Evolutionary conservation across 2,113 vertebrate genomes (phyloP), one percentile per base, ranked within the genome.

Genomic region (Desmodus rotundus): DNA sequence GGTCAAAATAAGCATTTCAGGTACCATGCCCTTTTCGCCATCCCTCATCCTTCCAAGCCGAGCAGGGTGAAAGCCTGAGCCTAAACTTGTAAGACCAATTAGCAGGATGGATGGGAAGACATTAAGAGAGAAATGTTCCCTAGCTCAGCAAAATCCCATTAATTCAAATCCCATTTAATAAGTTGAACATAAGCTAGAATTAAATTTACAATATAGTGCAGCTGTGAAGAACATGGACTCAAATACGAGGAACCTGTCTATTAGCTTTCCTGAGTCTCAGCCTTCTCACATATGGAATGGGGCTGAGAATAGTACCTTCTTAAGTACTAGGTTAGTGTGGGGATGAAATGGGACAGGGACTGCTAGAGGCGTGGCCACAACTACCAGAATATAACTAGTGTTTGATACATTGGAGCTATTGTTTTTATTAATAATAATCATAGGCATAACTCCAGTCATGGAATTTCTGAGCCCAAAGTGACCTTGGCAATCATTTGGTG

Each of bases 31-130:
- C 81, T 96, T 85, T 86, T 47, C 2, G 4, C 58, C 67, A 89
- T 74, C n/a, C 54, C 43, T 83, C 63, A 83, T 94, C 41, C 63
- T 80, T 94, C 77, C 65, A 50, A 47, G 26, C 82, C 0, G 0
- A 94, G 58, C 38, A 96, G 38, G 38, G 91, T 45, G 61, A 93
- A 91, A 95, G 74, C 31, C 56, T 54, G 78, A 78, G 87, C 83
- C 80, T 92, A 93, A 93, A 94, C 89, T 70, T 95, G 31, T 94
- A 89, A 91, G 89, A 61, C 70, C 70, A 97, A 94, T 96, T 94
- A 97, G 89, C 63, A 94, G 89, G 78, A 97, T 95, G 89, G 94
- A 96, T 96, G 83, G 47, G 58, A 94, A 96, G 93, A 91, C 70
- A 80, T 83, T 96, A 93, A 77, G 81, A 56, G 52, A 97, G 72